Evolutionary conservation across 2,888 invertebrate genomes (phyloP).

Genomic region (Tenthredo mesomela): DNA sequence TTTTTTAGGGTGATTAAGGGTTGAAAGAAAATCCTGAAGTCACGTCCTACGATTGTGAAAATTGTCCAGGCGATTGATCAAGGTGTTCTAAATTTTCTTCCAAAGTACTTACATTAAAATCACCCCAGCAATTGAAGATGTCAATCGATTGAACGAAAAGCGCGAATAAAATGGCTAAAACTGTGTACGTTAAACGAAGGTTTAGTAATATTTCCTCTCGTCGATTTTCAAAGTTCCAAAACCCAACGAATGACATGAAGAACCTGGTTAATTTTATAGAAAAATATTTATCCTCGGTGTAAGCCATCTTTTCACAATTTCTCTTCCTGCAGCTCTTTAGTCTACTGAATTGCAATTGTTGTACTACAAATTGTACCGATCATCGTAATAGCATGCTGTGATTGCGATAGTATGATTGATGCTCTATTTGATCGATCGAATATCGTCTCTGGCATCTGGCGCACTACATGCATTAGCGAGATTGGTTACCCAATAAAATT

Average conservation of each 20-base stretch:
- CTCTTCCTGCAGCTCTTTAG: not conserved
- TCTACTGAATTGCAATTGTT: not conserved
- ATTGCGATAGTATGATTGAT: constrained; percentile 8
- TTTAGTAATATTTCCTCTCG: constrained; percentile 55
- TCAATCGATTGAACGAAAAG: constrained; percentile 58
- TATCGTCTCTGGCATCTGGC: not conserved
- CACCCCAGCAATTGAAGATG: constrained; percentile 58
- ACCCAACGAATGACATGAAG: constrained; percentile 62
- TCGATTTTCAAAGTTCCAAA: constrained; percentile 58
- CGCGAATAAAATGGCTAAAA: constrained; percentile 53
- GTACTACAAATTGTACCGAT: constrained; percentile 33
- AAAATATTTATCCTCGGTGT: constrained; percentile 55
- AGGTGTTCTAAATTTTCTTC: not conserved
- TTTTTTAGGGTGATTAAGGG: not conserved
- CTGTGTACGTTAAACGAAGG: constrained; percentile 57
- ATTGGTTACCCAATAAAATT: not conserved
- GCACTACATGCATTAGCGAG: not conserved
- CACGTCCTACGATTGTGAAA: not conserved
- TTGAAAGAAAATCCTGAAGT: not conserved
- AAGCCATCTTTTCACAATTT: constrained; percentile 2
- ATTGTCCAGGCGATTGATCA: not conserved
- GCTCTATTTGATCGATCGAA: constrained; percentile 41
- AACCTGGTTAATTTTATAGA: constrained; percentile 60
- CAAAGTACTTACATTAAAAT: constrained; percentile 60
- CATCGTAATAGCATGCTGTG: constrained; percentile 27